A percentile compares a stretch with the other conserved stretches of the same genome.
phyloP scores from a whole-genome alignment of 2,888 invertebrate genomes.

The Alloplasta piceator region DNA sequence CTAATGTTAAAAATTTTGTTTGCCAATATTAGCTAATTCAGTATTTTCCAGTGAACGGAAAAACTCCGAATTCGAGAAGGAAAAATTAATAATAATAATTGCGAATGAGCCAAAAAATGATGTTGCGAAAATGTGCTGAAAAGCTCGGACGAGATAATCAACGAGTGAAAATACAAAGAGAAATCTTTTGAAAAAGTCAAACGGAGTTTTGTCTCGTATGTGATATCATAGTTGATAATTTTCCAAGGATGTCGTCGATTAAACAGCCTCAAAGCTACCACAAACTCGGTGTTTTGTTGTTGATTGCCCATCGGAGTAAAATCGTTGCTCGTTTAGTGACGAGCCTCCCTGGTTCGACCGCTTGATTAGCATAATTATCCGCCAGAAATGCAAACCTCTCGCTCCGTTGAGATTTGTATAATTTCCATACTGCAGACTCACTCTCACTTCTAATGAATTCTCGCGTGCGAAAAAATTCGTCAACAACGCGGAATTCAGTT shows the following conservation, averaged over 20 bases:
- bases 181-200: background rate
- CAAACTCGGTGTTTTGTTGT: slow-evolving; percentile 6
- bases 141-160: slow-evolving; percentile 3
- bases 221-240: slow-evolving; percentile 6
- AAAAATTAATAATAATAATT: slow-evolving; percentile 8
- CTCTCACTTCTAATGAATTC: background rate
- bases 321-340: slow-evolving; percentile 60
- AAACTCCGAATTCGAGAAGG: slow-evolving; percentile 15
- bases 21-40: slow-evolving; percentile 56
- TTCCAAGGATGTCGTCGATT: slow-evolving; percentile 14
- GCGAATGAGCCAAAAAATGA: background rate
- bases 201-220: slow-evolving; percentile 1
- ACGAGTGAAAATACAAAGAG: slow-evolving; percentile 13
- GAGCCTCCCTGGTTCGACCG: slow-evolving; percentile 73
- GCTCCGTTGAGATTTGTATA: slow-evolving; percentile 33
- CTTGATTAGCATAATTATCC: slow-evolving; percentile 75
- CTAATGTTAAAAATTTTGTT: slow-evolving; percentile 23
- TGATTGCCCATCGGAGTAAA: slow-evolving; percentile 20
- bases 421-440: slow-evolving; percentile 4
- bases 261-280: slow-evolving; percentile 5
- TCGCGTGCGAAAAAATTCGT: background rate
- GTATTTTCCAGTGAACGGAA: slow-evolving; percentile 56
- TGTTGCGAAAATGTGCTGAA: background rate
- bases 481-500: background rate
- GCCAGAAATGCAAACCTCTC: slow-evolving; percentile 53